Evolutionary conservation across 2,888 invertebrate genomes (phyloP).

Genomic region (Brassicogethes aeneus): DNA sequence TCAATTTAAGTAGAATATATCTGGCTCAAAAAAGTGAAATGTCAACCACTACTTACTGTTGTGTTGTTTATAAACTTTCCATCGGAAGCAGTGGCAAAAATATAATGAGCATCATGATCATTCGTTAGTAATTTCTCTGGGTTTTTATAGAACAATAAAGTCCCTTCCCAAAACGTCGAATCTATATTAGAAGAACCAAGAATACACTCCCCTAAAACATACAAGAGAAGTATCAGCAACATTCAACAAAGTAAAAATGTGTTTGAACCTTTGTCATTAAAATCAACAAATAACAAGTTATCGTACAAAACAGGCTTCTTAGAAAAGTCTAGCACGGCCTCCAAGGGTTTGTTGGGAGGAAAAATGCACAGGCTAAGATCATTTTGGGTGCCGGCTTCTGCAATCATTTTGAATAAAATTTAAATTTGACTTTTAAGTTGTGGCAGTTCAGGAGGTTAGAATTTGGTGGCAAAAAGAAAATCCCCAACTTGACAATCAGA

Average conservation of each 20-base stretch:
- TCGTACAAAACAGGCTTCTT: conserved; percentile 28
- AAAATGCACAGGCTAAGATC: conserved; percentile 18
- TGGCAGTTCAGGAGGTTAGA: neutral
- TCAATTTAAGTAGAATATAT: too few species aligned
- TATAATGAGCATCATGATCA: conserved; percentile 32
- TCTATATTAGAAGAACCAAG: conserved; percentile 51
- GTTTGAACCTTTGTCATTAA: conserved; percentile 26
- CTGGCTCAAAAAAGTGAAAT: too few species aligned
- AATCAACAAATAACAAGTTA: conserved; percentile 30
- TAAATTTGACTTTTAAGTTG: conserved; percentile 2
- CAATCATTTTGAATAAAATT: conserved; percentile 5
- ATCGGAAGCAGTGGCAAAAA: conserved; percentile 41
- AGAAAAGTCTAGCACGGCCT: conserved; percentile 26
- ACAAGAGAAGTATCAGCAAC: conserved; percentile 1
- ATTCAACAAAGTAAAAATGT: conserved; percentile 1
- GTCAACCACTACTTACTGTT: conserved; percentile 32
- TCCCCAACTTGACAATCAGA: neutral
- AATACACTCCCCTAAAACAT: conserved; percentile 42
- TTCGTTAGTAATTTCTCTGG: conserved; percentile 36
- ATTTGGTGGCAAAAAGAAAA: neutral
- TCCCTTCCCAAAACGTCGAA: conserved; percentile 54
- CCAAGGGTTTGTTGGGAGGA: conserved; percentile 33
- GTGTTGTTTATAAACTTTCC: conserved; percentile 36
- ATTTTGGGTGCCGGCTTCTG: neutral
- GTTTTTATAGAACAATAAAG: conserved; percentile 46